Percentiles rank a stretch among this genome's conserved stretches.
Conservation (phyloP, 2,797 vertebrate species). For the Hipposideros larvatus region DNA sequence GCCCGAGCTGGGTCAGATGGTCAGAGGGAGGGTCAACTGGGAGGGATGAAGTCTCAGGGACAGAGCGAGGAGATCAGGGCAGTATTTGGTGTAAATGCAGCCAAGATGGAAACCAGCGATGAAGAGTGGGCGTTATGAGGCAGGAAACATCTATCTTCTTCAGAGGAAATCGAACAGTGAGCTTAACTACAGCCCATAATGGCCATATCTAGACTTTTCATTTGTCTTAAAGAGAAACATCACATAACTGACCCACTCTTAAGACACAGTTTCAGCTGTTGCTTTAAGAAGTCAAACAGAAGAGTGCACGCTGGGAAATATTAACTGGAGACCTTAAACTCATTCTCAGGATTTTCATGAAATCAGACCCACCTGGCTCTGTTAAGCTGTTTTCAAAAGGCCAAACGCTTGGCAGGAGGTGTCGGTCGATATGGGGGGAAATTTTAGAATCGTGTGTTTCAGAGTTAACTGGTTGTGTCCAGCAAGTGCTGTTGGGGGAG, state of each 20-base stretch:
- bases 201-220: not conserved
- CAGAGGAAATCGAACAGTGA: not conserved
- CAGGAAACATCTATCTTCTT: not conserved
- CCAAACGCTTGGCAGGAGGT: not conserved
- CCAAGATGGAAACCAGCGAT: not conserved
- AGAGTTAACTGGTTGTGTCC: not conserved
- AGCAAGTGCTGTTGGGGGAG: not conserved
- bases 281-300: not conserved
- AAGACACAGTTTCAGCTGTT: not conserved
- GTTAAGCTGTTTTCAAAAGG: not conserved
- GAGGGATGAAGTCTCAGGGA: not conserved
- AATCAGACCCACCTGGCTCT: not conserved
- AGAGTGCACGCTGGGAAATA: not conserved
- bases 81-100: not conserved
- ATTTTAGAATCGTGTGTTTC: not conserved
- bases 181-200: too few species aligned
- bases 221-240: constrained; percentile 4
- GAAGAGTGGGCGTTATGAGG: not conserved
- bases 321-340: not conserved
- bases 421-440: not conserved
- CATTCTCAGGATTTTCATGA: not conserved
- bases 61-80: not conserved
- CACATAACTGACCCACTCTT: not conserved
- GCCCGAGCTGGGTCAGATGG: not conserved
- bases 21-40: too few species aligned